phyloP scores from a whole-genome alignment of 2,797 vertebrate genomes.

The Pyrocephalus nanus region DNA sequence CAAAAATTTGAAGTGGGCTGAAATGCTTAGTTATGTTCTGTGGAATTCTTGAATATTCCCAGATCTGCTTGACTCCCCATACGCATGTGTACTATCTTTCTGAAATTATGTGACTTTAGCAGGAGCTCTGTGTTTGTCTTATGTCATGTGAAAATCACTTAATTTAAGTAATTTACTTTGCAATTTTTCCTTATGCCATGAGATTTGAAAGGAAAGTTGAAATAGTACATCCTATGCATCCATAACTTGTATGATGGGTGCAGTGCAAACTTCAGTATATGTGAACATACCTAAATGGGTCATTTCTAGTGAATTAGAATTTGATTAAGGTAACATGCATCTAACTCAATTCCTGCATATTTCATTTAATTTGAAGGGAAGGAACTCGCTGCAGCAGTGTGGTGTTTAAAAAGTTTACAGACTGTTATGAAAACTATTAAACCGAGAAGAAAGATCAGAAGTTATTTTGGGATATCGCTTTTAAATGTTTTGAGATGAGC shows the following conservation, averaged over 20 bases:
- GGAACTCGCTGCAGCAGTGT: background rate
- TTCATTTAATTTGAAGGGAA: slow-evolving; percentile 2
- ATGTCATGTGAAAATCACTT: background rate
- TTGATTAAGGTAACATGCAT: background rate
- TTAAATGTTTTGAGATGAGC: background rate
- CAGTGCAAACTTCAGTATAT: background rate
- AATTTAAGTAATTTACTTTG: background rate
- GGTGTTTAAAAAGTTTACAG: background rate
- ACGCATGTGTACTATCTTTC: slow-evolving; percentile 29
- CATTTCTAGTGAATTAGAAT: background rate
- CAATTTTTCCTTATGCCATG: background rate
- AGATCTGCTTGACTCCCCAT: slow-evolving; percentile 18
- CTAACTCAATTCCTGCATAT: background rate
- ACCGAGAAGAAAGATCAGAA: background rate
- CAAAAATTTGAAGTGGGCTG: background rate
- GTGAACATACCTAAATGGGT: background rate
- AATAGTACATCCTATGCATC: background rate
- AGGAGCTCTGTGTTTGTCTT: background rate
- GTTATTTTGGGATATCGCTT: background rate
- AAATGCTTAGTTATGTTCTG: slow-evolving; percentile 9
- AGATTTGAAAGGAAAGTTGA: background rate
- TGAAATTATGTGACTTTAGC: background rate
- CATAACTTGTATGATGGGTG: background rate
- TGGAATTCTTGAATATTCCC: background rate
- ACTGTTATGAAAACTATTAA: background rate